Base-by-base conservation (phyloP, 2,888 invertebrate genomes). In the Cheilosia scutellata region DNA sequence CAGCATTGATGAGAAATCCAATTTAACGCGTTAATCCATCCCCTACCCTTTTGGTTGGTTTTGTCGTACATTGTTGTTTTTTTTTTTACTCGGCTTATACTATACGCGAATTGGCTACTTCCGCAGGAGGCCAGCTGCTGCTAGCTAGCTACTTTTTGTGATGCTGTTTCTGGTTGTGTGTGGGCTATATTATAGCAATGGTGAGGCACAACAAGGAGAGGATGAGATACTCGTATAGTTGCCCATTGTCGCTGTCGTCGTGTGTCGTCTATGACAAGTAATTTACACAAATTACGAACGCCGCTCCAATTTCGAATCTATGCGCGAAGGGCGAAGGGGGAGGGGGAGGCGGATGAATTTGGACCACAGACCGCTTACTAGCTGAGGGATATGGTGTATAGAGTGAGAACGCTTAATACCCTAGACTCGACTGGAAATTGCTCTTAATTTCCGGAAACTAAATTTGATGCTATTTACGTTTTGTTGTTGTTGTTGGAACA, bases 401-500 rank as follows among this genome's bases (percentile, higher is more conserved):
- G 5, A 11, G 31, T 42, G 47, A 31, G 58, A 72, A 60, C 66
- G 76, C 80, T 80, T 82, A 86, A 82, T 86, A 76, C 80, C 75
- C 60, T 72, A 80, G 71, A 62, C 62, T 80, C 86, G 72, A 62
- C 80, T 86, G 86, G 80, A 86, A 86, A 86, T 86, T 86, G 86
- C 82, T 86, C 86, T 86, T 86, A 86, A 86, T 86, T 82, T 86
- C 86, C 86, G 86, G 86, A 86, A 86, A 86, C 86, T 82, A 86
- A 82, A 86, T 86, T 86, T 82, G 76, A 80, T 82, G 86, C 72
- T 82, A 82, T 80, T 86, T 86, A 77, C 76, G 62, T 76, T 72
- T 70, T 70, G 62, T 71, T 82, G 74, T 66, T 16, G 29, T n/a
- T 25, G 71, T 71, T 70, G 49, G 65, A 20, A 20, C 20, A 20